Conservation (phyloP, 2,888 invertebrate species). For the Andrena hattorfiana region DNA sequence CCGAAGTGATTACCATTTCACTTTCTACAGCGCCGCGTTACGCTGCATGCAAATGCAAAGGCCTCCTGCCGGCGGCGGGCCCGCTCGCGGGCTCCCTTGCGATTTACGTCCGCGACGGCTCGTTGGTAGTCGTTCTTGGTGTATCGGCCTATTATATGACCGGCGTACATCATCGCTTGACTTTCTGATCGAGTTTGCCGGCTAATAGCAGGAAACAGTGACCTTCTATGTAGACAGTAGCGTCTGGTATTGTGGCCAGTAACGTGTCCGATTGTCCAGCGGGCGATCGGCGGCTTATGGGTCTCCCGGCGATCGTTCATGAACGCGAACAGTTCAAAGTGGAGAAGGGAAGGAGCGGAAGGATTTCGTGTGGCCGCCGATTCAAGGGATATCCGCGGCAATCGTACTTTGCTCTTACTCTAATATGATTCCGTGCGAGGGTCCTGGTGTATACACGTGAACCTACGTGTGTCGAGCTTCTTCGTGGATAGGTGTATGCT, state of each 20-base stretch:
- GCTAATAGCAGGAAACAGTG: constrained; percentile 72
- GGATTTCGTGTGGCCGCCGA: not conserved
- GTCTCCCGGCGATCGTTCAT: constrained; percentile 4
- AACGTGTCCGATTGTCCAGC: constrained; percentile 47
- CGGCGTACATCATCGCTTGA: constrained; percentile 63
- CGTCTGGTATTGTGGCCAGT: constrained; percentile 56
- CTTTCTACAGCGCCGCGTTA: constrained; percentile 38
- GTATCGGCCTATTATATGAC: constrained; percentile 58
- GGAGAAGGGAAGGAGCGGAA: not conserved
- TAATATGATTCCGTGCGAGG: not conserved
- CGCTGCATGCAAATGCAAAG: constrained; percentile 51
- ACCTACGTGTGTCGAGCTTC: not conserved
- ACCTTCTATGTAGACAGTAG: constrained; percentile 60
- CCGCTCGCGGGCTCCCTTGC: not conserved
- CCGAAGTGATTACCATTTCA: constrained; percentile 50
- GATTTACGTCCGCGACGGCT: constrained; percentile 43
- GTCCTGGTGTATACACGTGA: no score
- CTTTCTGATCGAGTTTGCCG: constrained; percentile 67
- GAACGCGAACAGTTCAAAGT: not conserved
- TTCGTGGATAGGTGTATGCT: not conserved
- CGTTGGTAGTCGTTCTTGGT: constrained; percentile 60
- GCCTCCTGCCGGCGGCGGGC: not conserved
- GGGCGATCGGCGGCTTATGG: constrained; percentile 8
- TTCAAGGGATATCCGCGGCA: not conserved
- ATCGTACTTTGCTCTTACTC: not conserved